A percentile compares a stretch with the other conserved stretches of the same genome.
Conservation (phyloP, 2,888 invertebrate species). For the Synanthedon myopaeformis region DNA sequence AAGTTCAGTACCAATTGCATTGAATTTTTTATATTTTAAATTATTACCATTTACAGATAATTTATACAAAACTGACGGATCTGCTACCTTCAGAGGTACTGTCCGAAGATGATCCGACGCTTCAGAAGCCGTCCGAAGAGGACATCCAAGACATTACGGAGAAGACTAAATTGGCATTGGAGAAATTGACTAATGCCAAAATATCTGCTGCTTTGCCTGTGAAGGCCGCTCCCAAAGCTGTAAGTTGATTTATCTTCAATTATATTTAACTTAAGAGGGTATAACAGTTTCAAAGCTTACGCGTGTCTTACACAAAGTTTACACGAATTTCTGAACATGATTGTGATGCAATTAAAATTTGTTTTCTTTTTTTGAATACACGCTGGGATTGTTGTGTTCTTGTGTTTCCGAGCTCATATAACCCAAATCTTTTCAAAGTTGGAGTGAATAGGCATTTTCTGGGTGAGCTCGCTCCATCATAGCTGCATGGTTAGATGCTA, state of each 20-base stretch:
- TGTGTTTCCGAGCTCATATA: too few relatives aligned
- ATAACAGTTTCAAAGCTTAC: too few relatives aligned
- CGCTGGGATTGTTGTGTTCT: too few relatives aligned
- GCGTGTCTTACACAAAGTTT: too few relatives aligned
- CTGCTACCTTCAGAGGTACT: constrained; percentile 90
- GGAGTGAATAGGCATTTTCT: too few relatives aligned
- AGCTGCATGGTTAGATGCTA: too few relatives aligned
- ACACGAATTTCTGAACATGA: too few relatives aligned
- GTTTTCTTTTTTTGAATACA: too few relatives aligned
- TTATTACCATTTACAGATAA: constrained; percentile 69
- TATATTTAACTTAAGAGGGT: too few relatives aligned
- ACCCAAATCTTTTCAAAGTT: too few relatives aligned
- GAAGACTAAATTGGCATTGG: constrained; percentile 86
- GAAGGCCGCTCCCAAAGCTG: constrained; percentile 90
- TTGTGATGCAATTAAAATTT: too few relatives aligned
- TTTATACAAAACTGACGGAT: constrained; percentile 94
- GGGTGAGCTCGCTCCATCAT: too few relatives aligned
- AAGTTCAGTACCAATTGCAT: not conserved
- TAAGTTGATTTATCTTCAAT: constrained; percentile 39
- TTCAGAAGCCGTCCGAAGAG: constrained; percentile 91
- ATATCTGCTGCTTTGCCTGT: constrained; percentile 98
- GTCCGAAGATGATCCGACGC: constrained; percentile 89
- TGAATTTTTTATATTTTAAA: not conserved
- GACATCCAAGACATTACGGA: constrained; percentile 90
- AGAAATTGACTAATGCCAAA: constrained; percentile 87